Evolutionary conservation across 2,113 vertebrate species (phyloP).

Genomic region (Hoplias malabaricus): DNA sequence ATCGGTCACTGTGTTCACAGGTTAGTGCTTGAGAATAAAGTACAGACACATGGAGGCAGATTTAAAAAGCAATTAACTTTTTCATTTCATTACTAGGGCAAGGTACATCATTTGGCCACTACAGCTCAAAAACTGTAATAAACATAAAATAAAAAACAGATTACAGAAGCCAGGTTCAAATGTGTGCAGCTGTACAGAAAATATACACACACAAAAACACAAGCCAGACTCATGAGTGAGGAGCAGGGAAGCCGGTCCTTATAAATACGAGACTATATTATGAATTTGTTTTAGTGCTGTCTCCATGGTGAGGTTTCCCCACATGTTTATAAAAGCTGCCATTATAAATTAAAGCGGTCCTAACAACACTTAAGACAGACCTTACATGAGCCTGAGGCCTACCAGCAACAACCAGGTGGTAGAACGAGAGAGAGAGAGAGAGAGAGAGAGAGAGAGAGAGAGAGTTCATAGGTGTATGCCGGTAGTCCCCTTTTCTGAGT

Average conservation of each 20-base stretch:
- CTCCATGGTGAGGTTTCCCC: constrained; percentile 78
- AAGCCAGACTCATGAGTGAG: constrained; percentile 39
- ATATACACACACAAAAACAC: constrained; percentile 30
- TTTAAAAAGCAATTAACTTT: background rate
- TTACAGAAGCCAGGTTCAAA: constrained; percentile 44
- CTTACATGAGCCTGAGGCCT: constrained; percentile 57
- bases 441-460: constrained; percentile 50
- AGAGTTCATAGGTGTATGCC: constrained; percentile 36
- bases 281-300: constrained; percentile 80
- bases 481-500: background rate
- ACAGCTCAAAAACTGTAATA: background rate
- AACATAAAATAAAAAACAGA: background rate
- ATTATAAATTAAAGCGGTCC: constrained; percentile 79
- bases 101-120: background rate
- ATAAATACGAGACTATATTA: constrained; percentile 77
- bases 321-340: constrained; percentile 77
- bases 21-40: background rate
- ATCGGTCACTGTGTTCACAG: background rate
- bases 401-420: constrained; percentile 42
- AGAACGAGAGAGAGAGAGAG: constrained; percentile 52
- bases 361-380: constrained; percentile 75
- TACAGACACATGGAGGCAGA: background rate
- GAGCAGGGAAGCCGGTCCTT: constrained; percentile 62
- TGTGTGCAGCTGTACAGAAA: constrained; percentile 39
- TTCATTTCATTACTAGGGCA: background rate